Base-by-base conservation (phyloP, 2,797 vertebrate genomes). In the Helicolenus hilgendorfi region DNA sequence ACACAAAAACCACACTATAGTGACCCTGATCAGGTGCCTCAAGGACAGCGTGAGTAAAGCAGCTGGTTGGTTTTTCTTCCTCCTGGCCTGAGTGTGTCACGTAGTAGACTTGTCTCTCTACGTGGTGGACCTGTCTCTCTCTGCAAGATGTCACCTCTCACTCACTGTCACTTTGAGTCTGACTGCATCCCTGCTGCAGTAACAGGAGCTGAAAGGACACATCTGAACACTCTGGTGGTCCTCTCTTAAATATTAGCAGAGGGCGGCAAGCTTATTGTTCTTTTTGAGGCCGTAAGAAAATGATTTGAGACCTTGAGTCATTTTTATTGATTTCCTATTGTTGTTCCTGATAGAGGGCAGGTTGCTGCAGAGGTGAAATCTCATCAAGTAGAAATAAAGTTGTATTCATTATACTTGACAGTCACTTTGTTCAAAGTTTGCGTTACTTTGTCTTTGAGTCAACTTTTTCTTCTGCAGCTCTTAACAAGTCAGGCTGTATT, bases 191-290 rank as follows among this genome's bases (percentile, higher is more conserved):
- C 55, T n/a, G 45, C 78, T 10, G 74, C 73, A 73, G 41, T 86
- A 81, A 88, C 75, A 71, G 27, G 71, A 80, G 49, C 11, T 81
- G 87, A 92, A 87, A 63, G 77, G 64, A 72, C 63, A 87, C 79
- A 45, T 68, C 45, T 80, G 79, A 88, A 75, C 69, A 49, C 36
- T 41, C n/a, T n/a, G n/a, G 55, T 11, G 14, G 68, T 73, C 56
- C 45, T 55, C 60, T 67, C n/a, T 64, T 4, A 33, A n/a, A 45
- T 76, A 22, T 24, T 26, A 60, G 15, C 14, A 26, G 35, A 73
- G 36, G 10, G 11, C 2, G 13, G 15, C n/a, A 4, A 18, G 53
- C 8, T 53, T 53, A 11, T 55, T 33, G 15, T 65, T 55, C 2
- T 11, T 18, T 26, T 2, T 29, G 1, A 77, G 10, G 71, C 3